phyloP scores from a whole-genome alignment of 2,797 vertebrate species.

The Sebastiscus albofasciatus region DNA sequence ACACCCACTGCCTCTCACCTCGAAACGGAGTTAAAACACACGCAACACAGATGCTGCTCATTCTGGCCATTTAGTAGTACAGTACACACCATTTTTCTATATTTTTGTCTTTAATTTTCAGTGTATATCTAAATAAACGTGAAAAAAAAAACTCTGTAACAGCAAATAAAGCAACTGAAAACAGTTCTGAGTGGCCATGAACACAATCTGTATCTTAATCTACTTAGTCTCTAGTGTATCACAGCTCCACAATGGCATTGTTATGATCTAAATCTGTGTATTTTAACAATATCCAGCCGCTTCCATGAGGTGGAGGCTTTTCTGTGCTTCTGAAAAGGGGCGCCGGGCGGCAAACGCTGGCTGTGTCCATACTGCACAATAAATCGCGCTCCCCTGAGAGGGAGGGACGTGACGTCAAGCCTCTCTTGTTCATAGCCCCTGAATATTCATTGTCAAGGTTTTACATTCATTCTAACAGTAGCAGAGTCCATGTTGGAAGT shows the following conservation, averaged over 20 bases:
- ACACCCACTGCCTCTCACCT: conserved; percentile 4
- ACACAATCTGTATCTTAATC: conserved; percentile 45
- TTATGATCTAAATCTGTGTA: conserved; percentile 53
- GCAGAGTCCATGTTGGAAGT: conserved; percentile 16
- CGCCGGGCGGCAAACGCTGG: conserved; percentile 38
- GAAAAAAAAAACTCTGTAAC: not conserved
- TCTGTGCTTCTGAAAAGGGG: conserved; percentile 56
- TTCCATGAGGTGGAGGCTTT: conserved; percentile 36
- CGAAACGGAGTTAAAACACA: not conserved
- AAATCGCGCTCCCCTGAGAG: conserved; percentile 65
- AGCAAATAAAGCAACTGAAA: conserved; percentile 7
- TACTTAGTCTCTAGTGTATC: conserved; percentile 52
- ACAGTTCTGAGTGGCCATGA: conserved; percentile 9
- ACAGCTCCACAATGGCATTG: conserved; percentile 41
- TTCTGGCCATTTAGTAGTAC: not conserved
- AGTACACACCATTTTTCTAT: not conserved
- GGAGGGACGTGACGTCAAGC: conserved; percentile 72
- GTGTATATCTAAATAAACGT: not conserved
- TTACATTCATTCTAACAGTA: conserved; percentile 36
- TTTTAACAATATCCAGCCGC: conserved; percentile 40
- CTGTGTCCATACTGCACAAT: conserved; percentile 61
- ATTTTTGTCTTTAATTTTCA: not conserved
- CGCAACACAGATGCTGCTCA: not conserved
- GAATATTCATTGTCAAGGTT: conserved; percentile 70
- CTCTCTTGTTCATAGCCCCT: conserved; percentile 57